phyloP scores from a whole-genome alignment of 1,140 invertebrate genomes.

The Leptinotarsa texana region DNA sequence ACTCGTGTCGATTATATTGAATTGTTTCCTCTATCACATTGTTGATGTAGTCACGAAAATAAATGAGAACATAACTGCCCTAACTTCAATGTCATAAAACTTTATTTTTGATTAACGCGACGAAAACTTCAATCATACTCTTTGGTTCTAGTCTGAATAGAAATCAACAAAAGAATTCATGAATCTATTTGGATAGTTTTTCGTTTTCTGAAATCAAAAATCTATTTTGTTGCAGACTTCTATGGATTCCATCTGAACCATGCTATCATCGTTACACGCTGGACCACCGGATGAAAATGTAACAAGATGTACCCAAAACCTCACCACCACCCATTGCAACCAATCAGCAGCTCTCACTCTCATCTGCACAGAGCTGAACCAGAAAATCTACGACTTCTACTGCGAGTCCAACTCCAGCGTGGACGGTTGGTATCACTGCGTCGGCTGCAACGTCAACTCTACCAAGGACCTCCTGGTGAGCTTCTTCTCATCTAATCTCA shows the following conservation, averaged over 20 bases:
- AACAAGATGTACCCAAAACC: constrained; percentile 31
- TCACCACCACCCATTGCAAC: constrained; percentile 27
- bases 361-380: constrained; percentile 24
- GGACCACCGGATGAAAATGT: background rate
- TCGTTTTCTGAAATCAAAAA: too few relatives aligned
- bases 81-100: too few relatives aligned
- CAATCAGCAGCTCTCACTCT: constrained; percentile 27
- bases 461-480: constrained; percentile 29
- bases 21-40: too few relatives aligned
- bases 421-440: constrained; percentile 32
- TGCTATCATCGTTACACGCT: constrained; percentile 21
- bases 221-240: background rate
- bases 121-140: too few relatives aligned
- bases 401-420: constrained; percentile 32
- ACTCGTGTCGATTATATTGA: too few relatives aligned
- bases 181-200: too few relatives aligned
- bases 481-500: constrained; percentile 29
- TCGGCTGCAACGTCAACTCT: constrained; percentile 27
- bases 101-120: too few relatives aligned
- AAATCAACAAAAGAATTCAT: too few relatives aligned
- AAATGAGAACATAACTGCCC: too few relatives aligned
- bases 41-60: too few relatives aligned
- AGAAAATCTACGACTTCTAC: constrained; percentile 34
- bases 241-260: constrained; percentile 23
- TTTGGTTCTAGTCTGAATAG: too few relatives aligned